Evolutionary conservation across 2,797 vertebrate species (phyloP).

Genomic region (Adrianichthys oophorus): DNA sequence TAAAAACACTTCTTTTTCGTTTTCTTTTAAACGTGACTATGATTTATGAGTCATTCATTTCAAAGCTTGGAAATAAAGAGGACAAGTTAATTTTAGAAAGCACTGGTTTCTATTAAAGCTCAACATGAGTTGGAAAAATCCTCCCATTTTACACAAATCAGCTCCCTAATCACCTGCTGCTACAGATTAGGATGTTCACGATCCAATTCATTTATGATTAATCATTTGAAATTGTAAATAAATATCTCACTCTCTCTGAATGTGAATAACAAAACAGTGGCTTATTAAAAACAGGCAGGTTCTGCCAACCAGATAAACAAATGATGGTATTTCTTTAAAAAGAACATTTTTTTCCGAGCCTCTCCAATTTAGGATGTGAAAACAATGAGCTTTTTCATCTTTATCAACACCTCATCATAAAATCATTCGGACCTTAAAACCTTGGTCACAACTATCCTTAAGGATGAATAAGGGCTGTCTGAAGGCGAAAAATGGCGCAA

Average conservation of each 20-base stretch:
- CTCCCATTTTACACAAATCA: slow-evolving; percentile 16
- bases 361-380: too few relatives aligned
- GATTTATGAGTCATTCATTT: not conserved
- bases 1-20: not conserved
- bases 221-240: slow-evolving; percentile 26
- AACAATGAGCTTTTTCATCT: too few relatives aligned
- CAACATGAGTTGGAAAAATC: slow-evolving; percentile 20
- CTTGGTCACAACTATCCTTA: too few relatives aligned
- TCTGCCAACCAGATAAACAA: not conserved
- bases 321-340: too few relatives aligned
- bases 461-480: too few relatives aligned
- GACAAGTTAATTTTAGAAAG: slow-evolving; percentile 32
- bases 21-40: not conserved
- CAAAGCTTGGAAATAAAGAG: slow-evolving; percentile 14
- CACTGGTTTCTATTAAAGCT: slow-evolving; percentile 23
- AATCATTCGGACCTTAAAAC: too few relatives aligned
- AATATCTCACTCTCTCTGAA: slow-evolving; percentile 4
- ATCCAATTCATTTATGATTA: slow-evolving; percentile 21
- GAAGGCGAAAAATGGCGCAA: too few relatives aligned
- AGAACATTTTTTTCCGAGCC: too few relatives aligned
- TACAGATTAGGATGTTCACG: slow-evolving; percentile 20
- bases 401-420: too few relatives aligned
- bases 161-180: slow-evolving; percentile 22
- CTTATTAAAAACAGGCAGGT: not conserved
- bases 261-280: not conserved